Conservation (phyloP, 1,140 invertebrate species). For the Drosophila fuyamai region DNA sequence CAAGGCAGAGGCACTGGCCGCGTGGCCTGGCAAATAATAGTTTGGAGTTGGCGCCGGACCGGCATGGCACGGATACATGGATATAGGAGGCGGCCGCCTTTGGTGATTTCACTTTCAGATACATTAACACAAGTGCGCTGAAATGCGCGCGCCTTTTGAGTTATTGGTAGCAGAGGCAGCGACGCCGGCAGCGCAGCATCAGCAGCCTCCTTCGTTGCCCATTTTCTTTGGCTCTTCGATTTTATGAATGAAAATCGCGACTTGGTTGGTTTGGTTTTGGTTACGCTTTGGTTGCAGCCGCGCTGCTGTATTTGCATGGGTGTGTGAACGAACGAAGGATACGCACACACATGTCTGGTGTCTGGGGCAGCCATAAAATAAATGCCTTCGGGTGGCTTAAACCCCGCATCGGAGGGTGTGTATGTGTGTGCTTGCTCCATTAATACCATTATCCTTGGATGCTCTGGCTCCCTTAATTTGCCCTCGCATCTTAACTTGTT, state of each 20-base stretch:
- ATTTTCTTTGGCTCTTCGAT: constrained; percentile 77
- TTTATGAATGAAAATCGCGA: constrained; percentile 79
- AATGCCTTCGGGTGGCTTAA: constrained; percentile 63
- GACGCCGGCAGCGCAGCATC: constrained; percentile 16
- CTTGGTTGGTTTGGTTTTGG: constrained; percentile 57
- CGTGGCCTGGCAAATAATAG: constrained; percentile 62
- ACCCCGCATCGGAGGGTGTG: constrained; percentile 6
- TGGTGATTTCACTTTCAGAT: constrained; percentile 77
- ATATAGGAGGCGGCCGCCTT: constrained; percentile 15
- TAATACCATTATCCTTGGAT: constrained; percentile 66
- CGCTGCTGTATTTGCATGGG: constrained; percentile 66
- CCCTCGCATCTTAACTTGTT: constrained; percentile 67
- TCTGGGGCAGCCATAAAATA: constrained; percentile 59
- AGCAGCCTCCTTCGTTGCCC: constrained; percentile 45
- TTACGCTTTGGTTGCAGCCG: constrained; percentile 53
- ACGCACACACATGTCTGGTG: constrained; percentile 36
- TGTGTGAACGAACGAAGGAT: constrained; percentile 35
- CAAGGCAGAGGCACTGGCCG: constrained; percentile 25
- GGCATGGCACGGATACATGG: constrained; percentile 42
- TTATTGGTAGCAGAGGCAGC: constrained; percentile 65
- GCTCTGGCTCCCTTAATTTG: constrained; percentile 56
- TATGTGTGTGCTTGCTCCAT: constrained; percentile 29
- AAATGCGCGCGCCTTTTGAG: constrained; percentile 74
- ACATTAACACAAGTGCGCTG: constrained; percentile 75
- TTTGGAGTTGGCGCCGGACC: constrained; percentile 68